Conservation (phyloP, 2,797 vertebrate species). For the Enoplosus armatus region DNA sequence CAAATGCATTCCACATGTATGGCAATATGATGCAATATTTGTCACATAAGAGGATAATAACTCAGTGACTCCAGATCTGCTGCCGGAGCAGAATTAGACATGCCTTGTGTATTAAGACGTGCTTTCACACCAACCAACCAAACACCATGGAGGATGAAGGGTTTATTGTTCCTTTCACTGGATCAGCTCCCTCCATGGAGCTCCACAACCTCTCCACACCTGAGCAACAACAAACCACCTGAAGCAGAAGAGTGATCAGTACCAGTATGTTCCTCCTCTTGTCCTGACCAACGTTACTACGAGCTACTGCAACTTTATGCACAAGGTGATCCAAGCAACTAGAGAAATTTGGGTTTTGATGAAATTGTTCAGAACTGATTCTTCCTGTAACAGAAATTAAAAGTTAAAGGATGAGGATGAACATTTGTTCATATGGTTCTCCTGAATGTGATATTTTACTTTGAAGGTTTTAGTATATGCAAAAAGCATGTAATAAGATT, state of each 20-base stretch:
- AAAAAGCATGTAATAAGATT: conserved; percentile 35
- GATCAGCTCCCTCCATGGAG: background rate
- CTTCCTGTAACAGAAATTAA: background rate
- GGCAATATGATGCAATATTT: conserved; percentile 46
- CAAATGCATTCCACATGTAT: conserved; percentile 1
- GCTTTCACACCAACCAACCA: conserved; percentile 19
- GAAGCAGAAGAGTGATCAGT: background rate
- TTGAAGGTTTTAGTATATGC: conserved; percentile 9
- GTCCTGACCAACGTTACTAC: background rate
- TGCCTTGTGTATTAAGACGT: conserved; percentile 31
- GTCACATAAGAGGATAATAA: conserved; percentile 32
- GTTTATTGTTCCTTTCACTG: background rate
- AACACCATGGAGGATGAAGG: background rate
- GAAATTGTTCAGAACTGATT: background rate
- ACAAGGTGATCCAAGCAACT: background rate
- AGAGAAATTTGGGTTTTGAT: background rate
- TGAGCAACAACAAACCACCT: background rate
- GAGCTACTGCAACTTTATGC: background rate
- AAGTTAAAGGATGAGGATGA: background rate
- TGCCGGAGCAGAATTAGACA: conserved; percentile 29
- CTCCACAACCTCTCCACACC: background rate
- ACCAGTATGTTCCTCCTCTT: background rate
- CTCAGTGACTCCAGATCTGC: conserved; percentile 23
- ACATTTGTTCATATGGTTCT: background rate
- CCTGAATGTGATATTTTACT: conserved; percentile 18